Evolutionary conservation across 2,888 invertebrate genomes (phyloP).

Genomic region (Drosophila pseudotalamancana): DNA sequence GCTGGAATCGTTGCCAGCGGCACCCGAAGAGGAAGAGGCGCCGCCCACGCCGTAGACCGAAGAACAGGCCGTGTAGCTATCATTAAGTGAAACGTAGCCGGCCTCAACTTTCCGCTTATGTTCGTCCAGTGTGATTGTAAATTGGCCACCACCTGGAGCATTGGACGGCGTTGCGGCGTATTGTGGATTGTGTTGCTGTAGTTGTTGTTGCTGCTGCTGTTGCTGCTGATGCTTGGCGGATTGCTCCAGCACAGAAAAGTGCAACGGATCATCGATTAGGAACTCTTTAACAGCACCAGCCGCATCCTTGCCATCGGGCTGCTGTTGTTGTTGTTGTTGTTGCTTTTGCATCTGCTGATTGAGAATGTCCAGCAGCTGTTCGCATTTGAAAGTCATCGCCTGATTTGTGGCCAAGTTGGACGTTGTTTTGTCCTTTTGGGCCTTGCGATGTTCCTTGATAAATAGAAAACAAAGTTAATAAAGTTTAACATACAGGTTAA

Average conservation of each 20-base stretch:
- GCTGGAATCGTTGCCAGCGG: neutral
- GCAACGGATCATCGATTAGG: conserved; percentile 68
- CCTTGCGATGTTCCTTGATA: conserved; percentile 20
- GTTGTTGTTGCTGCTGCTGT: conserved; percentile 32
- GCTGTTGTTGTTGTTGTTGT: conserved; percentile 27
- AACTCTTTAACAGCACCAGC: conserved; percentile 59
- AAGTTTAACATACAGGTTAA: too few relatives aligned
- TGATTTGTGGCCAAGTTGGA: conserved; percentile 1
- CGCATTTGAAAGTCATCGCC: conserved; percentile 18
- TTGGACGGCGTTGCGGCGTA: conserved; percentile 14
- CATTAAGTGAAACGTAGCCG: conserved; percentile 72
- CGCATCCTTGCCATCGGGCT: conserved; percentile 22
- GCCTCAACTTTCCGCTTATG: conserved; percentile 78
- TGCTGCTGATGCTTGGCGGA: conserved; percentile 42
- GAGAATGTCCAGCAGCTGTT: conserved; percentile 28
- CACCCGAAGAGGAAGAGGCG: conserved; percentile 1
- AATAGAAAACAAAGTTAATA: too few relatives aligned
- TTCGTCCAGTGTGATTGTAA: conserved; percentile 35
- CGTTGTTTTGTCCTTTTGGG: conserved; percentile 13
- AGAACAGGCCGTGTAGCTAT: conserved; percentile 63
- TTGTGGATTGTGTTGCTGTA: conserved; percentile 17
- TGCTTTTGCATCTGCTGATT: conserved; percentile 53
- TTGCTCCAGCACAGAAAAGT: conserved; percentile 59
- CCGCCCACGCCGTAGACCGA: conserved; percentile 60
- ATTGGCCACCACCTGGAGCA: conserved; percentile 29